Percentiles rank a stretch among this genome's conserved stretches.
Evolutionary conservation across 2,113 vertebrate genomes (phyloP).

Genomic region (Mesoclemmys tuberculata): DNA sequence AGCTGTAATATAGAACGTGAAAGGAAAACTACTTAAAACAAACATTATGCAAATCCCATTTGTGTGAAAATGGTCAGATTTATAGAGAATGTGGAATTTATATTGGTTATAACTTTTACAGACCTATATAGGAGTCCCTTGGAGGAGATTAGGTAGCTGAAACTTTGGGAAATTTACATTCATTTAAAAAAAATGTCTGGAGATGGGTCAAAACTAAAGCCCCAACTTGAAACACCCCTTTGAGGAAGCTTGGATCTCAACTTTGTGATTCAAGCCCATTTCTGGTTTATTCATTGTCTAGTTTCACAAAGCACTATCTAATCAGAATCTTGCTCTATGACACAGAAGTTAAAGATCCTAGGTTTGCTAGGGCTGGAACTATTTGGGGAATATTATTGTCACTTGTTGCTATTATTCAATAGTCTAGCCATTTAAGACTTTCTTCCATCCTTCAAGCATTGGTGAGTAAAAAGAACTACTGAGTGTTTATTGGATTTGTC

Average conservation of each 20-base stretch:
- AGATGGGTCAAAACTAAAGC: rapidly evolving
- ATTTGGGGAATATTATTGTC: background rate
- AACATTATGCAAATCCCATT: background rate
- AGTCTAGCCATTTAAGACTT: background rate
- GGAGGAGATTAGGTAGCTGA: background rate
- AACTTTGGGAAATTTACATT: background rate
- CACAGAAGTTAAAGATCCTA: background rate
- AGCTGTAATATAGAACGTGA: background rate
- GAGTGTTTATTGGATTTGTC: background rate
- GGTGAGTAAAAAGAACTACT: background rate
- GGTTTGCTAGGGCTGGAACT: background rate
- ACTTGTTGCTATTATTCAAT: background rate
- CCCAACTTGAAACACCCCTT: background rate
- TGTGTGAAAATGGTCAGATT: background rate
- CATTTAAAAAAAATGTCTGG: background rate
- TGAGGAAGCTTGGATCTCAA: background rate
- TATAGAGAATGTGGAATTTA: background rate
- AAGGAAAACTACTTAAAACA: background rate
- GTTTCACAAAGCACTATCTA: background rate
- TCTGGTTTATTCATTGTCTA: background rate
- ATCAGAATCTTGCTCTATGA: background rate
- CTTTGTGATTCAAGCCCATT: background rate
- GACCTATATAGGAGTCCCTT: background rate
- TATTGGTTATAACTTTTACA: rapidly evolving
- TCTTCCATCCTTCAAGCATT: background rate